These are phyloP conservation scores for Pelecanoides urinatrix DNA, from an alignment of 2,113 vertebrate genomes.

Conservation along the genomic window DNA sequence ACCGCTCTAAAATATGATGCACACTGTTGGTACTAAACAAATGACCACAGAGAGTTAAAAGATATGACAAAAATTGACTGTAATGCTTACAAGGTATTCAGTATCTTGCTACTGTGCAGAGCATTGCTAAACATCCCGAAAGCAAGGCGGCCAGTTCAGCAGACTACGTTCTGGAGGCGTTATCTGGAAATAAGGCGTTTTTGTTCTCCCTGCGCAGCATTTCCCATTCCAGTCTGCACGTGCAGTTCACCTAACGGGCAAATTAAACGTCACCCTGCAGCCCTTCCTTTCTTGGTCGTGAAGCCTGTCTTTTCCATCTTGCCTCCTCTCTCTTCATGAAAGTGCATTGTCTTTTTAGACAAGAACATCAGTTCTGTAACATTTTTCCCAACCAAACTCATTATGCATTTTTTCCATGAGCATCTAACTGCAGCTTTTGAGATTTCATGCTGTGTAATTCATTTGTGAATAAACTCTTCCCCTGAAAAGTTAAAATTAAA, in stretches of 20 bases:
- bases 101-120: not conserved
- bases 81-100: not conserved
- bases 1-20: not conserved
- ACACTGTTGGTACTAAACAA: not conserved
- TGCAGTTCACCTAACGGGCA: not conserved
- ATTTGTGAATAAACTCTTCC: not conserved
- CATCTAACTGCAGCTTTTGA: not conserved
- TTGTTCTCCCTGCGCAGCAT: not conserved
- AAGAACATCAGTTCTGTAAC: not conserved
- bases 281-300: fast-evolving
- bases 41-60: not conserved
- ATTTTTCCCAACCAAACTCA: not conserved
- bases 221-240: not conserved
- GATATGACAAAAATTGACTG: not conserved
- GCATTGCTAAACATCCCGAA: not conserved
- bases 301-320: not conserved
- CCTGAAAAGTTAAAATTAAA: constrained; percentile 30
- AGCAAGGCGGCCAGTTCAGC: not conserved
- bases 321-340: not conserved
- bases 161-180: fast-evolving
- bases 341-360: not conserved
- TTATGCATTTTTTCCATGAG: not conserved
- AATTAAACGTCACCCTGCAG: no score
- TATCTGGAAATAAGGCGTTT: not conserved
- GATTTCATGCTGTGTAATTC: constrained; percentile 5